These are phyloP conservation scores for Cryptoprocta ferox DNA, from an alignment of 2,797 vertebrate species.

Conservation along the genomic window DNA sequence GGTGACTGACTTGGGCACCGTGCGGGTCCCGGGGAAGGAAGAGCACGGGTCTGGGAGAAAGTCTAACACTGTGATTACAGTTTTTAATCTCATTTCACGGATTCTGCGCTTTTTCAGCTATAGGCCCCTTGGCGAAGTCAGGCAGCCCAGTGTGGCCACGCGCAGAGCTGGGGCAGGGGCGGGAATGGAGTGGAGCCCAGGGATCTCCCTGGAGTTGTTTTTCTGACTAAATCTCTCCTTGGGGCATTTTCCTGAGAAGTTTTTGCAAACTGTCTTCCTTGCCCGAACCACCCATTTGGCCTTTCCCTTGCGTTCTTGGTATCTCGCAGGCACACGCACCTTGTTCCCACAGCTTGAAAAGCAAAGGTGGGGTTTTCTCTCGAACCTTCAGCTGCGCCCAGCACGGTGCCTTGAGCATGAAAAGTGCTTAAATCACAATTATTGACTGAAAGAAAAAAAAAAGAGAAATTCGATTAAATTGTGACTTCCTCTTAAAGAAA, in stretches of 20 bases:
- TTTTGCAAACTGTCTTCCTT: not conserved
- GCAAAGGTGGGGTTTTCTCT: conserved; percentile 6
- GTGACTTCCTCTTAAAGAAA: not conserved
- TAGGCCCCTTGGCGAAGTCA: not conserved
- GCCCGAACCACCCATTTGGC: not conserved
- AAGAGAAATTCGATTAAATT: not conserved
- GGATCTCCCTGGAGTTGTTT: conserved; percentile 47
- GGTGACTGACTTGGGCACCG: not conserved
- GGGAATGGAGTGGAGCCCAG: not conserved
- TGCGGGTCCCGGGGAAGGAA: rapidly evolving
- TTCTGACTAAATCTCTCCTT: conserved; percentile 27
- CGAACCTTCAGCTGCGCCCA: not conserved
- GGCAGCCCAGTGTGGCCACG: rapidly evolving
- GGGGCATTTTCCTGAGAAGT: conserved; percentile 62
- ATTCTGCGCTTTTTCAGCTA: not conserved
- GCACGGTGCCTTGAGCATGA: not conserved
- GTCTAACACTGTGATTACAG: rapidly evolving
- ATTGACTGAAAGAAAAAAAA: not conserved
- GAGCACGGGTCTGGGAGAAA: not conserved
- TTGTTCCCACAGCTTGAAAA: not conserved
- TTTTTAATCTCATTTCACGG: not conserved
- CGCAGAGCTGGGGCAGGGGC: rapidly evolving
- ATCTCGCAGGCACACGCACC: rapidly evolving
- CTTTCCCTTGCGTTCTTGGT: conserved; percentile 27
- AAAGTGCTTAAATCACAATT: not conserved